A percentile compares a stretch with the other conserved stretches of the same genome.
These are phyloP conservation scores for Hemistola chrysoprasaria DNA, from an alignment of 2,888 invertebrate genomes.

Conservation along the genomic window DNA sequence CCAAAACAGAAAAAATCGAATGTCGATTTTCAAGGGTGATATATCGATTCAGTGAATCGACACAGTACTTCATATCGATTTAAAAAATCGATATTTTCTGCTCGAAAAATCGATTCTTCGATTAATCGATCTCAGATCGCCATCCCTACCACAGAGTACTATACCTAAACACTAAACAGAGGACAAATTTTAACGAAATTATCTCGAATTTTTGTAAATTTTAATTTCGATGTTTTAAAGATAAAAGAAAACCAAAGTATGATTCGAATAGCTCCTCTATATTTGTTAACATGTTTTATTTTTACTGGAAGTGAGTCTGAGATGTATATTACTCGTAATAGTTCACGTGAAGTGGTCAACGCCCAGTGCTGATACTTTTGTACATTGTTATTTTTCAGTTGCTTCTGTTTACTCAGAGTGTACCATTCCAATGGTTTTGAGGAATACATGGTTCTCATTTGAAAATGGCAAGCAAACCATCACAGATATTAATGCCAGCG, in stretches of 20 bases:
- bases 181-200: no score
- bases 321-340: slow-evolving; percentile 14
- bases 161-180: no score
- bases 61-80: no score
- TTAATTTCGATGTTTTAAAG: slow-evolving; percentile 26
- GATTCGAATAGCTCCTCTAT: slow-evolving; percentile 31
- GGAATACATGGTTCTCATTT: slow-evolving; percentile 96
- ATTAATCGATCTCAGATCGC: no score
- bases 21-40: no score
- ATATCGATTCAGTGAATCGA: no score
- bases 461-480: slow-evolving; percentile 92
- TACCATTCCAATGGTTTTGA: slow-evolving; percentile 88
- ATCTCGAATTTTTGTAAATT: no score
- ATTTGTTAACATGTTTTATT: slow-evolving; percentile 33
- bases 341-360: slow-evolving; percentile 46
- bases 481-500: slow-evolving; percentile 90
- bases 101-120: no score
- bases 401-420: slow-evolving; percentile 76
- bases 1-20: no score
- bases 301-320: slow-evolving; percentile 40
- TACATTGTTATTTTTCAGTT: slow-evolving; percentile 39
- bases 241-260: slow-evolving; percentile 30
- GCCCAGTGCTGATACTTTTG: slow-evolving; percentile 52
- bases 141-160: no score
- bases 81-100: no score